These are phyloP conservation scores for Otis tarda DNA, from an alignment of 2,113 vertebrate species.

Conservation along the genomic window DNA sequence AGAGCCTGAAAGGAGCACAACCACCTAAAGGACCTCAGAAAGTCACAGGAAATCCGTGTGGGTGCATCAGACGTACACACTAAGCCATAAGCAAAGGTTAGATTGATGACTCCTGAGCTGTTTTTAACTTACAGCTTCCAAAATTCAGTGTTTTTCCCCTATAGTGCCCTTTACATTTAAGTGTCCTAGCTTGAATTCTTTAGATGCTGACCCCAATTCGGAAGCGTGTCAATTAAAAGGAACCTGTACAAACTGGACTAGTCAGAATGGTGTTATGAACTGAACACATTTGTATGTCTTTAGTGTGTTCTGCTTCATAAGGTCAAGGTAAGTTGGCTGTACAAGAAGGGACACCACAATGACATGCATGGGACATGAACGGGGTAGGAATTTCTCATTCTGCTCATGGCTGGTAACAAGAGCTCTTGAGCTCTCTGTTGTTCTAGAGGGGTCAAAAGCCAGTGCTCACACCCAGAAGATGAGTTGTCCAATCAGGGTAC, in stretches of 20 bases:
- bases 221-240: neutral
- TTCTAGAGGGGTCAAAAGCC: neutral
- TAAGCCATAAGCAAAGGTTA: neutral
- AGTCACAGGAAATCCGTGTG: neutral
- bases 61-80: neutral
- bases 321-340: neutral
- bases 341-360: neutral
- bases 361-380: neutral
- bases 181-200: neutral
- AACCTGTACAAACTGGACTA: neutral
- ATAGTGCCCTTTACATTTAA: neutral
- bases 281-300: neutral
- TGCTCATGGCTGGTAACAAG: neutral
- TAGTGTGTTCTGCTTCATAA: neutral
- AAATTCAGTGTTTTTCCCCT: neutral
- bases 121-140: neutral
- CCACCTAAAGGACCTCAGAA: neutral
- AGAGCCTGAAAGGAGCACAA: neutral
- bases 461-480: neutral
- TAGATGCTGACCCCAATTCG: neutral
- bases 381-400: neutral
- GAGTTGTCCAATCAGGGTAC: neutral
- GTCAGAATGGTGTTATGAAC: neutral
- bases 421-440: neutral
- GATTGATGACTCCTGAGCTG: neutral